A percentile compares a stretch with the other conserved stretches of the same genome.
Evolutionary conservation across 1,140 invertebrate genomes (phyloP).

Genomic region (Tetragonula clypearis): DNA sequence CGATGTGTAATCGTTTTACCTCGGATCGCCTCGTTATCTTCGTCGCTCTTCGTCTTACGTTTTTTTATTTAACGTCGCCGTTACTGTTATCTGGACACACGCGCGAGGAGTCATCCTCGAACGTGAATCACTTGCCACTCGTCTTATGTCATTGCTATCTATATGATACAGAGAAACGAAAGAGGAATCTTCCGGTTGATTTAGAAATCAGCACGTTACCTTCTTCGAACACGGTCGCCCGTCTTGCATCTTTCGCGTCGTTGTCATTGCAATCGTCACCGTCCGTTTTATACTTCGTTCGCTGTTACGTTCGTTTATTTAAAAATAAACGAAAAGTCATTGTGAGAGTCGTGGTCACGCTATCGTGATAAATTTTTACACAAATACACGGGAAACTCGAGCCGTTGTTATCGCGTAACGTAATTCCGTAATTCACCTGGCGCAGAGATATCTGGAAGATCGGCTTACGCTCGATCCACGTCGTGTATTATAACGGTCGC

Average conservation of each 20-base stretch:
- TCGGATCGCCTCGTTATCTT: background rate
- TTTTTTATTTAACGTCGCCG: background rate
- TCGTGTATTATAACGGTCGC: constrained; percentile 15
- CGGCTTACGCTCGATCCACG: constrained; percentile 40
- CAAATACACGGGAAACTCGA: background rate
- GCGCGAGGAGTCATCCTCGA: too few species aligned
- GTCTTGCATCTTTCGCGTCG: too few species aligned
- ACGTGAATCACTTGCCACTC: too few species aligned
- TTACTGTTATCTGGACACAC: too few species aligned
- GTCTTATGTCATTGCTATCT: too few species aligned
- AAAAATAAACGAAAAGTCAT: background rate
- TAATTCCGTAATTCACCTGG: background rate
- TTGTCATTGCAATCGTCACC: background rate
- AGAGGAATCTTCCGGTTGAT: too few species aligned
- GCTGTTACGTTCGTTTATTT: too few species aligned
- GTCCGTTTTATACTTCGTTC: background rate
- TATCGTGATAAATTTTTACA: fast-evolving
- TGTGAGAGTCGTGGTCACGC: background rate
- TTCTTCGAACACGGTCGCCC: too few species aligned
- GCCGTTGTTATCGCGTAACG: background rate
- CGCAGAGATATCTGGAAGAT: constrained; percentile 28
- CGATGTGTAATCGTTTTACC: background rate
- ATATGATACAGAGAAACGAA: too few species aligned
- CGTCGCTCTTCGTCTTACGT: background rate
- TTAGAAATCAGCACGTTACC: too few species aligned